Evolutionary conservation across 1,140 invertebrate species (phyloP), one percentile per base, ranked within the genome.

Genomic region (Heliconius himera): DNA sequence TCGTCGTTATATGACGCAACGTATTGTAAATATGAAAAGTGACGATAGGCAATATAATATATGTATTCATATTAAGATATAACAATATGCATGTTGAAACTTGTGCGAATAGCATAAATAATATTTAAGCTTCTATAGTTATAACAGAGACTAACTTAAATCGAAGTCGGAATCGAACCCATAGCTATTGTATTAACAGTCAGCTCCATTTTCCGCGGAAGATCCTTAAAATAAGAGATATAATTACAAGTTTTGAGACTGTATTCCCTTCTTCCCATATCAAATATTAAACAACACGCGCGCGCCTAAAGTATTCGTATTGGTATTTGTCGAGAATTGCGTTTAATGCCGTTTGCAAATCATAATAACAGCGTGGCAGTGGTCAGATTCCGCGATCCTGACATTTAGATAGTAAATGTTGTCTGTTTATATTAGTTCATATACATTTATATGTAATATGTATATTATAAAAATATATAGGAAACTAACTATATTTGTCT

Each of bases 341-440:
- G 11, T 41, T 22, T 46, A 71, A 73, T 77, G 33, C 70, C 70
- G 74, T 33, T 73, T 78, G 20, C 71, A 78, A 73, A 78, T 54
- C 71, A 72, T 72, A 74, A 66, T 66, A 73, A 46, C 41, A 46
- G 41, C 13, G n/a, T 36, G n/a, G 54, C 73, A 38, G 46, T 46
- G 54, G 73, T 36, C 36, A 26, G 46, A 33, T 74, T 78, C 77
- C 77, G 77, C 70, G 54, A 78, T 73, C 51, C 72, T 70, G 72
- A 70, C 72, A 78, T 78, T 78, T 78, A 70, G 26, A 38, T 74
- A 56, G 18, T 33, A 74, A 13, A 60, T 60, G 54, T 26, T 60
- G n/a, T 11, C 56, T 60, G 18, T 20, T 18, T 54, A 54, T 54
- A 54, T 54, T 9, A 5, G 6, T 20, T 54, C 6, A 54, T 54